These are phyloP conservation scores for Delichon dasypus DNA, from an alignment of 2,797 vertebrate species.

Conservation along the genomic window DNA sequence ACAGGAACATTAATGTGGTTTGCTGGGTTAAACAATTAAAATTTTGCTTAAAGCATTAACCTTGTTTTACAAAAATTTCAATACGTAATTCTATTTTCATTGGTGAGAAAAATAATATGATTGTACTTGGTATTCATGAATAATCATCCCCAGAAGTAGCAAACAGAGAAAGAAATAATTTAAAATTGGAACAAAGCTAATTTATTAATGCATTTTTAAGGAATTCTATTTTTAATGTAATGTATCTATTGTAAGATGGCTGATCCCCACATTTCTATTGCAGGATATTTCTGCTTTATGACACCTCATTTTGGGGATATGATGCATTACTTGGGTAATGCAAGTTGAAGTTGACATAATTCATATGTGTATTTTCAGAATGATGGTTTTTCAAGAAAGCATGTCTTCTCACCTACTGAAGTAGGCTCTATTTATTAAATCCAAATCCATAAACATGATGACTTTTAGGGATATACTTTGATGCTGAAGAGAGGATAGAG, in stretches of 20 bases:
- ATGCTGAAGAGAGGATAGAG: neutral
- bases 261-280: neutral
- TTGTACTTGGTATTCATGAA: neutral
- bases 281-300: neutral
- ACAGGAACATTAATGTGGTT: neutral
- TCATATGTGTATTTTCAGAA: neutral
- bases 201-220: neutral
- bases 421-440: neutral
- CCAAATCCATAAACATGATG: neutral
- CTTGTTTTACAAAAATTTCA: neutral
- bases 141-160: neutral
- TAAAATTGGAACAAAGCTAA: neutral
- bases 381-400: neutral
- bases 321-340: neutral
- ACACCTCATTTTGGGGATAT: neutral
- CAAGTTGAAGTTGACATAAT: neutral
- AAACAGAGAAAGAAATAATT: neutral
- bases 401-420: neutral
- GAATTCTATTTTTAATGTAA: neutral
- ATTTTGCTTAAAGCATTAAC: neutral
- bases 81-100: neutral
- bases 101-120: neutral
- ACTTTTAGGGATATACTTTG: neutral
- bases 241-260: neutral
- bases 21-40: neutral